Base-by-base conservation (phyloP, 2,888 invertebrate genomes). In the Eupithecia tripunctaria region DNA sequence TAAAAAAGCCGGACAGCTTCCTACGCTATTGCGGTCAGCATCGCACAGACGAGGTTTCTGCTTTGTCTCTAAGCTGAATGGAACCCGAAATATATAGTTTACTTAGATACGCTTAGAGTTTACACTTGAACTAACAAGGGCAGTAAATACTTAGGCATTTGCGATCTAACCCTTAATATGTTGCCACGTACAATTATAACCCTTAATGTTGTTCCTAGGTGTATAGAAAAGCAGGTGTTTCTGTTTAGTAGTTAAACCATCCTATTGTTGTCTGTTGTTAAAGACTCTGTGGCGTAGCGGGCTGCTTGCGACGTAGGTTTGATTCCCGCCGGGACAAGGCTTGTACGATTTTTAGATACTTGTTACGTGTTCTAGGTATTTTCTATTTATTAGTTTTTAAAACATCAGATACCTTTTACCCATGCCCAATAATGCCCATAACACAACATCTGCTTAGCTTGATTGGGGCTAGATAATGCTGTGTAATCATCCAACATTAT, bases 31-130 rank as follows among this genome's bases (percentile, higher is more conserved):
- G 74, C 56, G 74, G 74, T 71, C 47, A n/a, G 68, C 32, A 32
- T 6, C 6, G 32, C 60, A 66, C 66, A 18, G 68, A 60, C 47
- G 68, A 38, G 71, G 72, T 68, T 72, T 69, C 72, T 72, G 72
- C 72, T 68, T 68, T 72, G 72, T 72, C 69, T 68, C 64, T 69
- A 69, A 69, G 72, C 66, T 62, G 36, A 72, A 68, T 69, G 62
- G 69, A 72, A 66, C 51, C 69, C 59, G 38, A 47, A 68, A 72
- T 68, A 65, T 69, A 69, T 59, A 69, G 51, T 66, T 72, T 72
- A 72, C 68, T 69, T 51, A 67, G 67, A 63, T 67, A 47, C 71
- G 51, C 71, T 71, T 71, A 47, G 67, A 67, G 67, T 71, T 71
- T 63, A 62, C n/a, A 14, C 62, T 32, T 14, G 67, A 62, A 62